Conservation (phyloP, 2,113 vertebrate species). For the Nymphicus hollandicus region DNA sequence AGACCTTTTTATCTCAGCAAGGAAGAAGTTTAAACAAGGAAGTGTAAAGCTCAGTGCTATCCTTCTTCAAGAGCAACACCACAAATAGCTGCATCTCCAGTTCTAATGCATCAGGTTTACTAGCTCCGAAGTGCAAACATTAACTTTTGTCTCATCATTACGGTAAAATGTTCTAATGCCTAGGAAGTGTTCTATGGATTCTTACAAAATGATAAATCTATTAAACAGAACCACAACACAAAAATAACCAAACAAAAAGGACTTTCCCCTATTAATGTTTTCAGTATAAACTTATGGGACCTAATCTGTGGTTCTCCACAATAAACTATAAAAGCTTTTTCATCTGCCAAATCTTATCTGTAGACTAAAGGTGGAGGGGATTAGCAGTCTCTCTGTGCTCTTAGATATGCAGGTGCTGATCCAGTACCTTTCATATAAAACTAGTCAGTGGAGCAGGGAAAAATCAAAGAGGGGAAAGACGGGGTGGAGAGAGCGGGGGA, state of each 20-base stretch:
- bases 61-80: background rate
- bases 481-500: fast-evolving
- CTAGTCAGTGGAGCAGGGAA: background rate
- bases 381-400: background rate
- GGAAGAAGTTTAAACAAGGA: background rate
- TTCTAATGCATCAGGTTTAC: background rate
- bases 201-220: background rate
- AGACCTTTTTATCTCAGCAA: background rate
- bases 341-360: background rate
- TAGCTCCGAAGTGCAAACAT: background rate
- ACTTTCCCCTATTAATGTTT: background rate
- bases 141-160: background rate
- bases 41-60: background rate
- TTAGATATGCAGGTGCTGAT: background rate
- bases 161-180: background rate
- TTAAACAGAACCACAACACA: background rate
- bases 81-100: background rate
- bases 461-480: too few relatives aligned
- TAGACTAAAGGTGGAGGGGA: background rate
- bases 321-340: background rate
- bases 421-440: background rate
- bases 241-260: background rate
- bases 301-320: background rate
- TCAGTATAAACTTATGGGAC: background rate
- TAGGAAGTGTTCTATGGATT: background rate